Evolutionary conservation across 2,888 invertebrate genomes (phyloP).

Genomic region (Iselma pallidipennis): DNA sequence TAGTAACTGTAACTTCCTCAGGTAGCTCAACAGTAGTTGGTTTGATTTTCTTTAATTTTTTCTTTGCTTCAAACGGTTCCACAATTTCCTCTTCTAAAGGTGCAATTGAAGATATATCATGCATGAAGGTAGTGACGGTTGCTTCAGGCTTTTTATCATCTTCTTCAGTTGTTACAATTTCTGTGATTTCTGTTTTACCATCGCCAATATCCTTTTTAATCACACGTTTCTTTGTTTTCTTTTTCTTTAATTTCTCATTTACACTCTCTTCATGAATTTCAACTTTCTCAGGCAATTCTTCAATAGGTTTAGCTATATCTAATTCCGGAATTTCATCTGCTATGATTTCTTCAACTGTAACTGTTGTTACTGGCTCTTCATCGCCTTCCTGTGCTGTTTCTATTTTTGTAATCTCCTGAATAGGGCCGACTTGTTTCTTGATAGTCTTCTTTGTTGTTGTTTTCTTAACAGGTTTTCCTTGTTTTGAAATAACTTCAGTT

Average conservation of each 20-base stretch:
- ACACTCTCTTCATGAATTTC: conserved; percentile 34
- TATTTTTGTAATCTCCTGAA: conserved; percentile 51
- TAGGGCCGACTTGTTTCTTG: conserved; percentile 50
- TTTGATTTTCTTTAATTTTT: conserved; percentile 15
- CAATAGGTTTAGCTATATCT: conserved; percentile 26
- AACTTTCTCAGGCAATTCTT: conserved; percentile 38
- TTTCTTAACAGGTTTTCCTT: conserved; percentile 36
- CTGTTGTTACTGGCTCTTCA: conserved; percentile 36
- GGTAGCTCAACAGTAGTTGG: conserved; percentile 38
- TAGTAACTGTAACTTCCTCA: conserved; percentile 40
- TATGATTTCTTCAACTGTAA: conserved; percentile 34
- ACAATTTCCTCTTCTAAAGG: conserved; percentile 45
- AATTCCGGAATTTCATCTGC: conserved; percentile 35
- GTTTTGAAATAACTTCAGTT: conserved; percentile 33
- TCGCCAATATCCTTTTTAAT: conserved; percentile 55
- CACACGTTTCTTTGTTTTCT: conserved; percentile 54
- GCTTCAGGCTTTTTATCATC: conserved; percentile 19
- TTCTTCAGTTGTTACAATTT: conserved; percentile 44
- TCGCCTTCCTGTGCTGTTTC: conserved; percentile 35
- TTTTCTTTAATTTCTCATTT: conserved; percentile 40
- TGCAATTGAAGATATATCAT: conserved; percentile 43
- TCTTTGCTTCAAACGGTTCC: conserved; percentile 35
- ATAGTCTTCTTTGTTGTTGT: conserved; percentile 51
- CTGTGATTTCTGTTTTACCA: conserved; percentile 46
- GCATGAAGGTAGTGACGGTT: conserved; percentile 16